Evolutionary conservation across 1,140 invertebrate genomes (phyloP).

Genomic region (Homalodisca vitripennis): DNA sequence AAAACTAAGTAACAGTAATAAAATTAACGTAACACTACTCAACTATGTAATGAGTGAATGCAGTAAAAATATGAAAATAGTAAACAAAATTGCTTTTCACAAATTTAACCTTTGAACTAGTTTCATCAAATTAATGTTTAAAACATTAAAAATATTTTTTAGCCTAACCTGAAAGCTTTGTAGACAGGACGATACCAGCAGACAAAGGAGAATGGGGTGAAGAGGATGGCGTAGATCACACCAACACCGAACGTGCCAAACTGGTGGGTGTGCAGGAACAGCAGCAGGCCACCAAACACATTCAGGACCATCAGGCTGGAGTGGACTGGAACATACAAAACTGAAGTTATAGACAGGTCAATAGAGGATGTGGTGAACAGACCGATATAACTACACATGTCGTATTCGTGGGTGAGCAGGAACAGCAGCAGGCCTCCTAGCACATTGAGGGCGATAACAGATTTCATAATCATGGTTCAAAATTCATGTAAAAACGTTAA

Average conservation of each 20-base stretch:
- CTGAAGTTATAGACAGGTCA: constrained; percentile 83
- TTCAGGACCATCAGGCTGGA: constrained; percentile 82
- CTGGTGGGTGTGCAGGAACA: constrained; percentile 62
- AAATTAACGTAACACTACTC: too few relatives aligned
- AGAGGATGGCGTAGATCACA: constrained; percentile 86
- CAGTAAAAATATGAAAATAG: too few relatives aligned
- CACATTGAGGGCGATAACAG: constrained; percentile 84
- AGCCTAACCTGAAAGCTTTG: constrained; percentile 83
- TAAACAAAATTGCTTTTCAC: too few relatives aligned
- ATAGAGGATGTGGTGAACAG: constrained; percentile 90
- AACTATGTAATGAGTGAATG: too few relatives aligned
- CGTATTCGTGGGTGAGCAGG: constrained; percentile 59
- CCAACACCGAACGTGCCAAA: constrained; percentile 85
- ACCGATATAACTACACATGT: constrained; percentile 86
- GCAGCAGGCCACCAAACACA: constrained; percentile 75
- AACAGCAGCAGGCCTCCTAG: constrained; percentile 76
- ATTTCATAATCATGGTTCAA: too few relatives aligned
- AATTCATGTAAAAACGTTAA: too few relatives aligned
- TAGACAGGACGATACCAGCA: constrained; percentile 94
- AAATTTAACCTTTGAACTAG: too few relatives aligned
- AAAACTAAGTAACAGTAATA: too few relatives aligned
- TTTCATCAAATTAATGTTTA: too few relatives aligned
- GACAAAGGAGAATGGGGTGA: constrained; percentile 95
- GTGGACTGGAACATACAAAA: constrained; percentile 79
- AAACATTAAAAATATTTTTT: too few relatives aligned